These are phyloP conservation scores for Asteroscopus sphinx DNA, from an alignment of 2,888 invertebrate genomes.

Conservation along the genomic window DNA sequence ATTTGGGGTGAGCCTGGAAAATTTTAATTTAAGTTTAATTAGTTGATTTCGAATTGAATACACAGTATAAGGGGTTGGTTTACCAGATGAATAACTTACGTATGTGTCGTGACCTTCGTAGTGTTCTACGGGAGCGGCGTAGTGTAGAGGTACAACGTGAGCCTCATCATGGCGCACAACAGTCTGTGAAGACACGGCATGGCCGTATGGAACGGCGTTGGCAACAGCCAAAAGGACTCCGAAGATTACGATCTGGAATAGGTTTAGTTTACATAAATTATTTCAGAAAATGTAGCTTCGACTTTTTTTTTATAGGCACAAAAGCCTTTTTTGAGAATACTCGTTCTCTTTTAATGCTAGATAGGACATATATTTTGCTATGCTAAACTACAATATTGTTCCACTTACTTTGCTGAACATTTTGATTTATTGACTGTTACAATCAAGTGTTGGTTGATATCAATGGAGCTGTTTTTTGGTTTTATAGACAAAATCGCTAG, in stretches of 20 bases:
- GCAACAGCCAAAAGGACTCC: constrained; percentile 68
- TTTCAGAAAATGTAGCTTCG: too few relatives aligned
- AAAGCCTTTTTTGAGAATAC: too few relatives aligned
- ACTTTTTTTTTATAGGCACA: too few relatives aligned
- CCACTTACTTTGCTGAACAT: constrained; percentile 67
- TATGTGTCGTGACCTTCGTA: constrained; percentile 64
- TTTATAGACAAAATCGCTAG: constrained; percentile 1
- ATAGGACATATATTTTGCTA: too few relatives aligned
- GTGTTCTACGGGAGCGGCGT: constrained; percentile 55
- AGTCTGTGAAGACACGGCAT: constrained; percentile 52
- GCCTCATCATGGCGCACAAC: constrained; percentile 56
- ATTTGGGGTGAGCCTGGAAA: constrained; percentile 78
- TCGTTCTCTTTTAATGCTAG: too few relatives aligned
- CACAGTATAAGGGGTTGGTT: not conserved
- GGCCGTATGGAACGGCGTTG: constrained; percentile 64
- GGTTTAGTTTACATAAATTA: not conserved
- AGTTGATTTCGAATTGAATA: not conserved
- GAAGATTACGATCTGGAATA: constrained; percentile 43
- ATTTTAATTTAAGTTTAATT: not conserved
- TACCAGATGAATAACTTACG: constrained; percentile 45
- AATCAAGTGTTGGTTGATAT: constrained; percentile 59
- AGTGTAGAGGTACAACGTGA: constrained; percentile 33
- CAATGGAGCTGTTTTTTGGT: constrained; percentile 2
- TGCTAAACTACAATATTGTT: not conserved
- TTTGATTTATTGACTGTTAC: constrained; percentile 45